Evolutionary conservation across 2,797 vertebrate genomes (phyloP), one percentile per base, ranked within the genome.

Genomic region (Tokudaia muenninki): DNA sequence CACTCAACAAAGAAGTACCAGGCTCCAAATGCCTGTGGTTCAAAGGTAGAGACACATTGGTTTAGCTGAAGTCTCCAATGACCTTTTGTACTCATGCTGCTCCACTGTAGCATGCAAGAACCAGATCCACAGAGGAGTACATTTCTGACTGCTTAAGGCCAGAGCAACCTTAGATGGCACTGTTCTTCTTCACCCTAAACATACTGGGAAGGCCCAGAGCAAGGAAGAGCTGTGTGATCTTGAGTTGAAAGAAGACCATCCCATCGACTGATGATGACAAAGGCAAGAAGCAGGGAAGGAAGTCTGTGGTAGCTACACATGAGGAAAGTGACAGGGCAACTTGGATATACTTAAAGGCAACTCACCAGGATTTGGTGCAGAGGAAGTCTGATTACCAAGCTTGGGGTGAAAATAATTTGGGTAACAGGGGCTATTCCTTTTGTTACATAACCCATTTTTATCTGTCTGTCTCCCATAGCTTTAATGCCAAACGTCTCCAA

Each of bases 131-230:
- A 41, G 67, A 31, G 70, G 24, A 81, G 57, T 0, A 0, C 29
- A 24, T 24, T 3, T n/a, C 17, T 4, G 24, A 14, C 11, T 14
- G 44, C 0, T 1, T 31, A 57, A 0, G 70, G 13, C 29, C 72
- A 31, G 19, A 24, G 5, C 7, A 31, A 41, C 50, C n/a, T 57
- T 55, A 79, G 22, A 21, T 65, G 87, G 37, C 81, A 92, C 29
- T 26, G 26, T 78, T 74, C 24, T 11, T 86, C 91, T 86, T 92
- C n/a, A 57, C 21, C 41, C n/a, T 86, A 37, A 92, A 82, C 72
- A 37, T 29, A 55, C 6, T 21, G 9, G 50, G 47, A 77, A 91
- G 31, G 37, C 57, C 14, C 34, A 83, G 34, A 92, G 12, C 41
- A 52, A 44, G 24, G 24, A 44, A 72, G 37, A 80, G 34, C 70